phyloP scores from a whole-genome alignment of 2,888 invertebrate genomes.

The Harpagoxenus sublaevis region DNA sequence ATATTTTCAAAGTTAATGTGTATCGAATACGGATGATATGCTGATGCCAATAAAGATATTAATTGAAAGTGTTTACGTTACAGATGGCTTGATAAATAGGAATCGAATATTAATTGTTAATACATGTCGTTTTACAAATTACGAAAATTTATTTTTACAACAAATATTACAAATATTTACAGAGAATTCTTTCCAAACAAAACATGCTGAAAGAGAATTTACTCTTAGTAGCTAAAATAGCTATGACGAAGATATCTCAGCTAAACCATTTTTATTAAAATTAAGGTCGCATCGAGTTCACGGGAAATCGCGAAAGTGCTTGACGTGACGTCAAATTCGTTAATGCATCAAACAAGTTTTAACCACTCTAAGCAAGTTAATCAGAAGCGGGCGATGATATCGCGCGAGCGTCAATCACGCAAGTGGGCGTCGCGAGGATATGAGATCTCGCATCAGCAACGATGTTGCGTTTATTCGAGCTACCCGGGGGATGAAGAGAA shows the following conservation, averaged over 20 bases:
- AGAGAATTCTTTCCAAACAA: background rate
- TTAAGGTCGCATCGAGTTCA: background rate
- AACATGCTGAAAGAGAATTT: background rate
- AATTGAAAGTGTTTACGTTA: slow-evolving; percentile 5
- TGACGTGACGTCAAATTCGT: background rate
- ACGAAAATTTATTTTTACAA: background rate
- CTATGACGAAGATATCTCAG: background rate
- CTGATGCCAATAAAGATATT: background rate
- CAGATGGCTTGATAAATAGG: background rate
- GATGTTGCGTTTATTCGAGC: slow-evolving; percentile 7
- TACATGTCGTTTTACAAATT: background rate
- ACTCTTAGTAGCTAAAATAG: background rate
- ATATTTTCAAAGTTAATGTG: background rate
- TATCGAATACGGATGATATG: background rate
- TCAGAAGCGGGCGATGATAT: background rate
- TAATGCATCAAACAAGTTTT: slow-evolving; percentile 15
- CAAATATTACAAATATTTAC: background rate
- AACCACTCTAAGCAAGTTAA: background rate
- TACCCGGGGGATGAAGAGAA: slow-evolving; percentile 12
- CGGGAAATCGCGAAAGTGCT: background rate
- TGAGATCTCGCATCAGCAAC: slow-evolving; percentile 8
- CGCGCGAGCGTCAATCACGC: slow-evolving; percentile 9
- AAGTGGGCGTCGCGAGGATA: background rate
- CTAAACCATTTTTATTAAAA: background rate
- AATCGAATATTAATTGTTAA: slow-evolving; percentile 1